These are phyloP conservation scores for Caenorhabditis drosophilae DNA, from an alignment of 2,888 invertebrate genomes.

Conservation along the genomic window DNA sequence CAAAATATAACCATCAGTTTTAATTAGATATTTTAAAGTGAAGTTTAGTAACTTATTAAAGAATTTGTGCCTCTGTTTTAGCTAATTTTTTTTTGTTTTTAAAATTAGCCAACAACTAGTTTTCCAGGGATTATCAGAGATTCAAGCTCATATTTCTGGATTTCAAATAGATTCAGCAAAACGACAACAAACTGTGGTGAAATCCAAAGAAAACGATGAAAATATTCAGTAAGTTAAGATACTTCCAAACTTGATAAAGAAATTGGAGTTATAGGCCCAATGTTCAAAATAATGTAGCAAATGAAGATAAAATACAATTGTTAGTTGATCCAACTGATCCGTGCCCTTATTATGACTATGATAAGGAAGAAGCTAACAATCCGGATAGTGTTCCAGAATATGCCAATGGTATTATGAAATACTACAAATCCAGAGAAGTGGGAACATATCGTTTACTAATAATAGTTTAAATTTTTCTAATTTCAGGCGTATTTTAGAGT, in stretches of 20 bases:
- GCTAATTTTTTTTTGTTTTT: too few relatives aligned
- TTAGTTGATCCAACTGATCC: constrained; percentile 29
- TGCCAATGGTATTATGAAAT: constrained; percentile 91
- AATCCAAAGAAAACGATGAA: constrained; percentile 4
- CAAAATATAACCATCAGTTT: too few relatives aligned
- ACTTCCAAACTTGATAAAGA: too few relatives aligned
- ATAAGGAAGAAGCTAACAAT: constrained; percentile 84
- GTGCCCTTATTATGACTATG: constrained; percentile 73
- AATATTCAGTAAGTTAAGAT: constrained; percentile 1
- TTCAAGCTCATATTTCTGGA: constrained; percentile 21
- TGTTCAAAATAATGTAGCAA: too few relatives aligned
- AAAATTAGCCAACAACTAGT: too few relatives aligned
- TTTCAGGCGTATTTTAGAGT: constrained; percentile 47
- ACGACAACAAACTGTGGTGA: constrained; percentile 1
- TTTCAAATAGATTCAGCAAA: constrained; percentile 25
- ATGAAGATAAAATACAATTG: neutral
- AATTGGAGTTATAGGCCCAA: too few relatives aligned
- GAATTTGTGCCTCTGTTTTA: too few relatives aligned
- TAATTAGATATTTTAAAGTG: too few relatives aligned
- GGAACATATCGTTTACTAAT: neutral
- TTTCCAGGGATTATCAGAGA: constrained; percentile 15
- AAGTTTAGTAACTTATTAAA: too few relatives aligned
- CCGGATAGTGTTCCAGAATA: constrained; percentile 84
- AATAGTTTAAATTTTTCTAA: neutral
- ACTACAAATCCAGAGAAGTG: constrained; percentile 81